Percentiles rank a stretch among this genome's conserved stretches.
These are phyloP conservation scores for Tupiocoris notatus DNA, from an alignment of 2,888 invertebrate species.

Conservation along the genomic window DNA sequence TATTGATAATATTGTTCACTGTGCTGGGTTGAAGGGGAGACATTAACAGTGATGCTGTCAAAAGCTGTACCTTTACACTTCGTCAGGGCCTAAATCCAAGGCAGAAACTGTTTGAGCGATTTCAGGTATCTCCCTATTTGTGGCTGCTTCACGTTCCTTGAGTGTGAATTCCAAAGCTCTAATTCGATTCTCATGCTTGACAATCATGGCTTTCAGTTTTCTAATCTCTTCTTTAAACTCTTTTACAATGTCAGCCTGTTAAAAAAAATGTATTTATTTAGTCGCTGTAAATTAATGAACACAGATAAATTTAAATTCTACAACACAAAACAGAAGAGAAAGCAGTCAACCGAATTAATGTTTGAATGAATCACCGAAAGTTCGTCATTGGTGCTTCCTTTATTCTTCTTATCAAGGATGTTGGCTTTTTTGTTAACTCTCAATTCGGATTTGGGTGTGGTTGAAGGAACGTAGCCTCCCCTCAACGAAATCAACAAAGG, in stretches of 20 bases:
- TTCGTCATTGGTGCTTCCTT: constrained; percentile 39
- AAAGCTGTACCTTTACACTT: constrained; percentile 52
- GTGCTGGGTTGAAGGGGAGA: no score
- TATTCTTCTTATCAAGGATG: constrained; percentile 68
- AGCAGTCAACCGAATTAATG: constrained; percentile 25
- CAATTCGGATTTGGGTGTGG: constrained; percentile 61
- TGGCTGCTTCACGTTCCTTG: constrained; percentile 55
- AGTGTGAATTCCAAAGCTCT: constrained; percentile 71
- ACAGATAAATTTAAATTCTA: no score
- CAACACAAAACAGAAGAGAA: no score
- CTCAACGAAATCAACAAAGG: constrained; percentile 89
- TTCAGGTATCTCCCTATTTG: constrained; percentile 51
- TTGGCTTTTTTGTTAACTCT: constrained; percentile 77
- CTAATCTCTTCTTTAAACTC: constrained; percentile 86
- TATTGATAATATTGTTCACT: no score
- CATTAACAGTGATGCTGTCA: no score
- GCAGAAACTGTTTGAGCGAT: constrained; percentile 9
- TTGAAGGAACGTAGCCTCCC: constrained; percentile 68
- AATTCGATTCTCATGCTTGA: constrained; percentile 88
- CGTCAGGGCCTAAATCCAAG: constrained; percentile 53
- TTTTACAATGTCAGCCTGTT: constrained; percentile 73
- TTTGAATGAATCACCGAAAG: no score
- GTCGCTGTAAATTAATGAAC: no score
- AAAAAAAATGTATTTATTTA: no score
- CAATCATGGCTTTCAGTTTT: constrained; percentile 88